Evolutionary conservation across 2,888 invertebrate species (phyloP).

Genomic region (Meghimatium bilineatum): DNA sequence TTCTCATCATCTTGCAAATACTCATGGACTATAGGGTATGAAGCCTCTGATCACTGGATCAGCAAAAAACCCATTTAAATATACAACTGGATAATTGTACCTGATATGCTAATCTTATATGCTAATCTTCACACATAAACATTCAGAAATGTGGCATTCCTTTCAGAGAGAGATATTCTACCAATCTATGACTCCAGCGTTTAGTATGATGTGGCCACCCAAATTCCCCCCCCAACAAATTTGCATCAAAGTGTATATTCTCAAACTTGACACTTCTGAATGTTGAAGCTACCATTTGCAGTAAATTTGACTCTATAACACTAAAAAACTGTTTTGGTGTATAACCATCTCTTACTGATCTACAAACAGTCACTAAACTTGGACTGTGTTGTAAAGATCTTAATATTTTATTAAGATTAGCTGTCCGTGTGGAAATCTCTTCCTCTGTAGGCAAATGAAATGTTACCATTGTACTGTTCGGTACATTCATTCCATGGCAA

Average conservation of each 20-base stretch:
- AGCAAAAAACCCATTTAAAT: too few species aligned
- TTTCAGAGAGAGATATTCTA: conserved; percentile 22
- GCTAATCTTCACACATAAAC: background rate
- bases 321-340: conserved; percentile 65
- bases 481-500: conserved; percentile 64
- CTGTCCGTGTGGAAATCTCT: conserved; percentile 56
- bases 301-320: conserved; percentile 62
- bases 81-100: too few species aligned
- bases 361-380: conserved; percentile 63
- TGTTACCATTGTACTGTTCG: conserved; percentile 56
- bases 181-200: conserved; percentile 8
- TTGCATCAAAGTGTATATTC: conserved; percentile 63
- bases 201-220: conserved; percentile 60
- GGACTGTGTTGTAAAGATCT: conserved; percentile 54
- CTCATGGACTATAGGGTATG: too few species aligned
- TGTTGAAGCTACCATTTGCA: conserved; percentile 53
- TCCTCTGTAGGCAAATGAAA: conserved; percentile 56
- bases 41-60: too few species aligned
- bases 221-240: conserved; percentile 64
- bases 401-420: conserved; percentile 54
- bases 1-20: too few species aligned
- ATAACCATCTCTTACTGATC: conserved; percentile 73
- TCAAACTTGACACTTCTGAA: conserved; percentile 49
- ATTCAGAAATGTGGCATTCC: background rate
- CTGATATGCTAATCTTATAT: too few species aligned